Conservation (phyloP, 2,113 vertebrate species). For the Chionomys nivalis region DNA sequence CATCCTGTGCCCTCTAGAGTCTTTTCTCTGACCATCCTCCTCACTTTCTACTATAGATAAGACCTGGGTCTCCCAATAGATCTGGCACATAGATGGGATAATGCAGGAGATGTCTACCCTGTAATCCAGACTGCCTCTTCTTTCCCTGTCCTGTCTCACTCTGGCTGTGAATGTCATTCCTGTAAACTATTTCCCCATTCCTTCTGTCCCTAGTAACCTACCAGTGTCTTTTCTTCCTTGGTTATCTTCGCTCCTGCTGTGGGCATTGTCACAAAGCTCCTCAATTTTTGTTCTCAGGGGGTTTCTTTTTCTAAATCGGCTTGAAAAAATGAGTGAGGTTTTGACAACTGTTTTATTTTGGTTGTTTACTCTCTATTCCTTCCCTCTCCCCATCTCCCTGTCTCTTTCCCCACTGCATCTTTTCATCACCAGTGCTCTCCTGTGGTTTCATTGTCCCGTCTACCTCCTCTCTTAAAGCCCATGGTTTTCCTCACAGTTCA, state of each 20-base stretch:
- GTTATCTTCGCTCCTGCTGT: not conserved
- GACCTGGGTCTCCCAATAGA: not conserved
- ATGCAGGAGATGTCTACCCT: not conserved
- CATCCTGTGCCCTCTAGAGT: not conserved
- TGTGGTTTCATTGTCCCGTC: no score
- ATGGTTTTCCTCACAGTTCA: not conserved
- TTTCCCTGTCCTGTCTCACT: not conserved
- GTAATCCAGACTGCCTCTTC: not conserved
- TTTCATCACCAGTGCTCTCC: not conserved
- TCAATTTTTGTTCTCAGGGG: not conserved
- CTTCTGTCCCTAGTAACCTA: not conserved
- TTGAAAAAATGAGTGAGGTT: not conserved
- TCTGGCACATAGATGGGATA: accelerated
- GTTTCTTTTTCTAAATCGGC: not conserved
- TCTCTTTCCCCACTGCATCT: not conserved
- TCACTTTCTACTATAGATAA: not conserved
- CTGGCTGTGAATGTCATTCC: not conserved
- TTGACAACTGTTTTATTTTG: not conserved
- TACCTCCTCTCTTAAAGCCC: not conserved
- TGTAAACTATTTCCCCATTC: not conserved
- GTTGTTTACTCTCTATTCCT: not conserved
- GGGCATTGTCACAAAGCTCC: not conserved
- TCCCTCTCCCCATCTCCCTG: not conserved
- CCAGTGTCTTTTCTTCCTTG: not conserved
- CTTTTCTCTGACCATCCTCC: not conserved